These are phyloP conservation scores for Odontomyia ornata DNA, from an alignment of 2,888 invertebrate genomes.

Conservation along the genomic window DNA sequence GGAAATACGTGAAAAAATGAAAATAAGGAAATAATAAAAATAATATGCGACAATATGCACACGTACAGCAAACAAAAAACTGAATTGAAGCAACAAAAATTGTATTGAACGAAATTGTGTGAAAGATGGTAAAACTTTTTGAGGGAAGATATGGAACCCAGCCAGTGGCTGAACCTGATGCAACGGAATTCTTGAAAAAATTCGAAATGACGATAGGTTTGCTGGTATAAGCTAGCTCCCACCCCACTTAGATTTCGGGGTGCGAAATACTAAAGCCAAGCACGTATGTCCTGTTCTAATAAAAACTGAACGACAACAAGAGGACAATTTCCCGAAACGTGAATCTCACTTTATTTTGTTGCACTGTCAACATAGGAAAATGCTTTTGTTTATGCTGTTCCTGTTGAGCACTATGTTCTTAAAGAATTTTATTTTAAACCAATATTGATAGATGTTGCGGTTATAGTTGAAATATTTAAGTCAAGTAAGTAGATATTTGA, in stretches of 20 bases:
- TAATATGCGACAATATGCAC: neutral
- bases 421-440: constrained; percentile 29
- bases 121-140: too few relatives aligned
- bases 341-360: constrained; percentile 44
- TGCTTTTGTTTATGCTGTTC: constrained; percentile 14
- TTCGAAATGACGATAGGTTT: constrained; percentile 21
- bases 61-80: constrained; percentile 24
- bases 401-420: constrained; percentile 11
- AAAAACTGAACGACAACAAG: constrained; percentile 50
- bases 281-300: constrained; percentile 49
- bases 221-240: constrained; percentile 44
- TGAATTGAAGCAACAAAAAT: constrained; percentile 11
- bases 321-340: constrained; percentile 51
- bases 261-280: constrained; percentile 37
- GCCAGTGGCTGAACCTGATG: neutral
- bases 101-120: neutral
- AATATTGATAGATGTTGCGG: neutral
- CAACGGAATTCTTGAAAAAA: neutral
- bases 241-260: neutral
- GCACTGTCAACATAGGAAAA: too few relatives aligned
- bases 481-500: too few relatives aligned
- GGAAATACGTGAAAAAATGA: constrained; percentile 1
- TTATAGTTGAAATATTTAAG: neutral
- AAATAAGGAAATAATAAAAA: constrained; percentile 15
- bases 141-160: too few relatives aligned